Evolutionary conservation across 2,888 invertebrate species (phyloP), one percentile per base, ranked within the genome.

Genomic region (Sesia apiformis): DNA sequence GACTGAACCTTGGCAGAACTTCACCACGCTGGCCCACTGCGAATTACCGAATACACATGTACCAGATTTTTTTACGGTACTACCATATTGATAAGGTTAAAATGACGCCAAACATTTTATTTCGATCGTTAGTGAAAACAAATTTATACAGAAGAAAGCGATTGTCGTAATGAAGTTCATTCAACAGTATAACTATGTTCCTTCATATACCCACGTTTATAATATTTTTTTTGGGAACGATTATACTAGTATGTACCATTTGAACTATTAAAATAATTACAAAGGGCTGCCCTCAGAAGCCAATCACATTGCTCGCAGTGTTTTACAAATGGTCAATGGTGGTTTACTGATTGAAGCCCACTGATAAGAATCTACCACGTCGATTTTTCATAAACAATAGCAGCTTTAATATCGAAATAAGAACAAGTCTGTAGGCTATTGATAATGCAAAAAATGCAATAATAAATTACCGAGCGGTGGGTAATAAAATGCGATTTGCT

Each of bases 401-500:
- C 82, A 79, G 76, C 86, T 89, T 86, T 88, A 85, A 86, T 87
- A 84, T 81, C 77, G 74, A 73, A 84, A 87, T 81, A 81, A 78
- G 78, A 78, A 75, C 65, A 83, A 82, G 78, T 81, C 72, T 72
- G 70, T 74, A 72, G 74, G 85, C 85, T 85, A 88, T 89, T 89
- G 88, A 89, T 89, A 89, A 88, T 88, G 81, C 83, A 88, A 89
- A 88, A 89, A 88, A 87, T 80, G 80, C 81, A 84, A 88, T 84
- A 87, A 88, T 88, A 89, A 88, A 89, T 88, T 86, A 85, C 81
- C 73, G 63, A 67, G 78, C 82, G 82, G 84, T 80, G 78, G 79
- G 87, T 82, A 83, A 86, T 88, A 88, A 85, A 87, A 78, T 78
- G 84, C 84, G 87, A 86, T 87, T 85, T 80, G 88, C 88, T 85